phyloP scores from a whole-genome alignment of 2,888 invertebrate species.

The Tiphia femorata region DNA sequence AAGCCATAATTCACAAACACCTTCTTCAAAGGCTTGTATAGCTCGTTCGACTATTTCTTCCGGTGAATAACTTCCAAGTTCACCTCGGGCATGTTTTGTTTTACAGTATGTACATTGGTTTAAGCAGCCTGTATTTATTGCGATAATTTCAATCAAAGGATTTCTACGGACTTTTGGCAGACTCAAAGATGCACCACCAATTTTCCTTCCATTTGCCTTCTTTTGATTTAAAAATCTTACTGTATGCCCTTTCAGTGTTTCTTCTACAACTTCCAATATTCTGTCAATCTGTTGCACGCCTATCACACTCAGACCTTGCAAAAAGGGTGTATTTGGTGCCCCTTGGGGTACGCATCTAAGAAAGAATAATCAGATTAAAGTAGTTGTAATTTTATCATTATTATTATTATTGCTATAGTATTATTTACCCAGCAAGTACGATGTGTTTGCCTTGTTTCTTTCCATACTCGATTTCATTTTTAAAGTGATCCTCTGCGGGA shows the following conservation, averaged over 20 bases:
- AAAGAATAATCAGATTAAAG: constrained; percentile 2
- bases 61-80: constrained; percentile 93
- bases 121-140: constrained; percentile 95
- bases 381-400: neutral
- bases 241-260: constrained; percentile 90
- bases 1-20: constrained; percentile 96
- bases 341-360: constrained; percentile 92
- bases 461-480: constrained; percentile 88
- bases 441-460: constrained; percentile 82
- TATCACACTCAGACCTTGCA: constrained; percentile 90
- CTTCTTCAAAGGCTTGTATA: constrained; percentile 88
- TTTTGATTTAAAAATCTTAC: constrained; percentile 86
- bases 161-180: constrained; percentile 97
- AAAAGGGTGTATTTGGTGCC: constrained; percentile 79
- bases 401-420: neutral
- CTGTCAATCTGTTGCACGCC: constrained; percentile 99
- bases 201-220: constrained; percentile 81
- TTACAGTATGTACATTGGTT: constrained; percentile 99
- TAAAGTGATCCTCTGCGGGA: constrained; percentile 96
- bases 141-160: constrained; percentile 96
- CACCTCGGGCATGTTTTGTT: constrained; percentile 97
- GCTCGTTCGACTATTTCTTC: constrained; percentile 92
- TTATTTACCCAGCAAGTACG: constrained; percentile 87
- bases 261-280: constrained; percentile 97
- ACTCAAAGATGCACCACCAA: constrained; percentile 88